Conservation (phyloP, 2,797 vertebrate species). For the Anguilla anguilla region DNA sequence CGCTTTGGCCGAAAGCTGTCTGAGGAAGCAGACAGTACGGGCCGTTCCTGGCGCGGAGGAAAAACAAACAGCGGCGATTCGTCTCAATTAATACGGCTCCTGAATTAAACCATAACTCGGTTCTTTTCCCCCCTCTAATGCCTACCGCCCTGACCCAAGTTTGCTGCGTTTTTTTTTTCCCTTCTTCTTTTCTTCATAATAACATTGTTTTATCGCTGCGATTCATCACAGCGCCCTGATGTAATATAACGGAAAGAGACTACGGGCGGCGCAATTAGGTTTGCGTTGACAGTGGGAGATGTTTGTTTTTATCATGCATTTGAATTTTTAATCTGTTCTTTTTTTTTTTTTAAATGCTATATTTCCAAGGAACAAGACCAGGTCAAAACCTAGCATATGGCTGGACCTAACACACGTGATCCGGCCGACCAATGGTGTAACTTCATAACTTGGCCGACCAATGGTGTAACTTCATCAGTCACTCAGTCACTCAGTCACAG, state of each 20-base stretch:
- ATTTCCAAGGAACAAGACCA: slow-evolving; percentile 2
- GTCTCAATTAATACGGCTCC: slow-evolving; percentile 43
- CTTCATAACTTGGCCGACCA: no score
- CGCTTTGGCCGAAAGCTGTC: slow-evolving; percentile 8
- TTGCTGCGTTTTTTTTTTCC: slow-evolving; percentile 45
- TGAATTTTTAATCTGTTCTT: slow-evolving; percentile 70
- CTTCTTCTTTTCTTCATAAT: slow-evolving; percentile 56
- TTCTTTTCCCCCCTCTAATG: slow-evolving; percentile 64
- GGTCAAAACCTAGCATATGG: no score
- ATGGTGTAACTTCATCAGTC: no score
- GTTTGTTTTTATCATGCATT: slow-evolving; percentile 64
- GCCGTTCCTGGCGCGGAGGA: background rate
- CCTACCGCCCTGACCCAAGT: slow-evolving; percentile 52
- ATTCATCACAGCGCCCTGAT: slow-evolving; percentile 75
- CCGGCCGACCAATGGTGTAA: no score
- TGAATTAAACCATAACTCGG: slow-evolving; percentile 52
- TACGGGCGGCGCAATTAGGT: slow-evolving; percentile 76
- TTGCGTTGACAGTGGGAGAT: slow-evolving; percentile 76
- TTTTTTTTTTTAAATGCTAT: slow-evolving; percentile 50
- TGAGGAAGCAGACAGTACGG: background rate
- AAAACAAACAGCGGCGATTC: slow-evolving; percentile 26
- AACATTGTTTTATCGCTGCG: slow-evolving; percentile 70
- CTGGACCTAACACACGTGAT: no score
- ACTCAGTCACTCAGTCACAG: no score
- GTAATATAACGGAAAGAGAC: slow-evolving; percentile 73